Percentiles rank a stretch among this genome's conserved stretches.
Conservation (phyloP, 2,888 invertebrate genomes). For the Rhingia rostrata region DNA sequence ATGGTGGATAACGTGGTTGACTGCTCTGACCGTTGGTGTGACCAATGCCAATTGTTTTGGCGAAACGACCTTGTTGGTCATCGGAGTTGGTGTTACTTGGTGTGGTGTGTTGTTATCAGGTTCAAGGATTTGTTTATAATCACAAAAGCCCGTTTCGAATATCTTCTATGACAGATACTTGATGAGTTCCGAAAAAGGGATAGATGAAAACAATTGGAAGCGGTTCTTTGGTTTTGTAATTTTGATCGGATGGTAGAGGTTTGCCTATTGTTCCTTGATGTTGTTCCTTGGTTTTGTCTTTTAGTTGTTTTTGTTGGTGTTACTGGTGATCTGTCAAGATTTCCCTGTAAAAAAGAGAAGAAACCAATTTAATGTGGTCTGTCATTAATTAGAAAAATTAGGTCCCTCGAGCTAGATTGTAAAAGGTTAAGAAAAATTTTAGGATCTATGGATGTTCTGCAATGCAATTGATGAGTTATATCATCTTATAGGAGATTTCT, state of each 20-base stretch:
- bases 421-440: not conserved
- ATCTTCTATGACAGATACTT: constrained; percentile 64
- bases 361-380: not conserved
- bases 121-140: constrained; percentile 27
- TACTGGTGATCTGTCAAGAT: constrained; percentile 69
- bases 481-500: too few relatives aligned
- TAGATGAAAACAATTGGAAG: constrained; percentile 7
- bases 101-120: constrained; percentile 43
- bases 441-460: too few relatives aligned
- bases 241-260: not conserved
- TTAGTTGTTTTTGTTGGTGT: constrained; percentile 42
- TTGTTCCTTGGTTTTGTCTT: constrained; percentile 40
- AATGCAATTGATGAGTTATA: too few relatives aligned
- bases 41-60: constrained; percentile 80
- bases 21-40: constrained; percentile 76
- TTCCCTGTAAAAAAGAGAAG: constrained; percentile 67
- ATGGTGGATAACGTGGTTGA: constrained; percentile 27
- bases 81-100: constrained; percentile 78
- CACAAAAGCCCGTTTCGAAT: constrained; percentile 58
- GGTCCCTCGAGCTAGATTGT: not conserved
- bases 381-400: not conserved
- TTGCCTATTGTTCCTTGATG: constrained; percentile 14
- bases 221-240: not conserved
- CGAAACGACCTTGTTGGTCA: constrained; percentile 81
- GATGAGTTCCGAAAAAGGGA: constrained; percentile 13